Conservation (phyloP, 1,140 invertebrate genomes). For the Nasonia longicornis region DNA sequence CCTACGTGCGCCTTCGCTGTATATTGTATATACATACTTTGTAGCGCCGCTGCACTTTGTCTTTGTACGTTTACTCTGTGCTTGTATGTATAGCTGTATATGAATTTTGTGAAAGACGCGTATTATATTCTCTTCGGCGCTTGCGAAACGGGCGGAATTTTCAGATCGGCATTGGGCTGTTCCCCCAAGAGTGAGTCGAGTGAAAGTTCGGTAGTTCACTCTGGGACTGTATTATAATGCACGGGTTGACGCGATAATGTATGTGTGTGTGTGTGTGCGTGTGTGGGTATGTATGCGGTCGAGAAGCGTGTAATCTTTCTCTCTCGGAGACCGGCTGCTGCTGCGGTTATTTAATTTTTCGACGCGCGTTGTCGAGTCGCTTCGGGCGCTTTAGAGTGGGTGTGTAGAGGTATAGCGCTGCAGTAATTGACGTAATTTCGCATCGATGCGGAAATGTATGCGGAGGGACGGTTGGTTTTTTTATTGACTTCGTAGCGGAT, state of each 20-base stretch:
- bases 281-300: neutral
- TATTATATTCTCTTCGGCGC: neutral
- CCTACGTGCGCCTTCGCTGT: neutral
- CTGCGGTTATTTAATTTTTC: constrained; percentile 1
- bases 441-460: neutral
- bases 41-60: too few species aligned
- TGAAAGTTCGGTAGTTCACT: constrained; percentile 22
- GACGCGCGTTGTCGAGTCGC: neutral
- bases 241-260: neutral
- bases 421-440: neutral
- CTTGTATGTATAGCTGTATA: neutral
- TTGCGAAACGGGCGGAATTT: constrained; percentile 29
- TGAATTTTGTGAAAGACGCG: neutral
- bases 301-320: neutral
- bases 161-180: constrained; percentile 6
- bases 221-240: neutral
- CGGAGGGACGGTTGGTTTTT: too few species aligned
- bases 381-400: neutral
- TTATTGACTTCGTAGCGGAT: too few species aligned
- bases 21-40: too few species aligned
- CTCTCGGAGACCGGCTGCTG: neutral
- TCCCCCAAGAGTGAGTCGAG: neutral
- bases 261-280: neutral
- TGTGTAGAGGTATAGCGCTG: neutral
- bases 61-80: neutral